Percentiles rank a stretch among this genome's conserved stretches.
These are phyloP conservation scores for Rhyacophila brunnea DNA, from an alignment of 1,140 invertebrate genomes.

Conservation along the genomic window DNA sequence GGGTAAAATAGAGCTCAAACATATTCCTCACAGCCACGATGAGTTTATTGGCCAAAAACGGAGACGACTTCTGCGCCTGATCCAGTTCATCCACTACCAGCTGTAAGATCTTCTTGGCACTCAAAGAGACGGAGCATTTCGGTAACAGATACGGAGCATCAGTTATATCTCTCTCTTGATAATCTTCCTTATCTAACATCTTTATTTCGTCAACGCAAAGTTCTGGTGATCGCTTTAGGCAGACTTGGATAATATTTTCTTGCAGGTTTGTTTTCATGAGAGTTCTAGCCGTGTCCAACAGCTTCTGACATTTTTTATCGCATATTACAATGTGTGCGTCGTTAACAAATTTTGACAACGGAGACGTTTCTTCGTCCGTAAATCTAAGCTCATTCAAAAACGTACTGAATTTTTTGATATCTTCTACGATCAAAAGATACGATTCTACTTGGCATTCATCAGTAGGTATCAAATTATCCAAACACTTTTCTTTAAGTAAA, in stretches of 20 bases:
- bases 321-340: slow-evolving; percentile 47
- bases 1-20: slow-evolving; percentile 47
- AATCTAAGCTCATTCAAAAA: slow-evolving; percentile 50
- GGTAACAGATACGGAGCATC: slow-evolving; percentile 45
- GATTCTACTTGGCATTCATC: slow-evolving; percentile 18
- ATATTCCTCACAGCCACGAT: slow-evolving; percentile 47
- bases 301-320: slow-evolving; percentile 49
- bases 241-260: slow-evolving; percentile 41
- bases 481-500: slow-evolving; percentile 18
- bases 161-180: slow-evolving; percentile 39
- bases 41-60: slow-evolving; percentile 42
- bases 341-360: slow-evolving; percentile 45
- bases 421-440: slow-evolving; percentile 29
- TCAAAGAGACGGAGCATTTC: slow-evolving; percentile 46
- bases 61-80: slow-evolving; percentile 43
- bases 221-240: slow-evolving; percentile 11
- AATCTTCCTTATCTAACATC: slow-evolving; percentile 40
- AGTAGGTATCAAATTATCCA: slow-evolving; percentile 10
- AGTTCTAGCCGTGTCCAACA: slow-evolving; percentile 42
- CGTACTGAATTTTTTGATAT: slow-evolving; percentile 48
- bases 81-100: slow-evolving; percentile 48
- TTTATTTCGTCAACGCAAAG: slow-evolving; percentile 41
- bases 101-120: slow-evolving; percentile 45
- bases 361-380: slow-evolving; percentile 43
- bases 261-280: slow-evolving; percentile 44